These are phyloP conservation scores for Macropis europaea DNA, from an alignment of 2,888 invertebrate species.

Conservation along the genomic window DNA sequence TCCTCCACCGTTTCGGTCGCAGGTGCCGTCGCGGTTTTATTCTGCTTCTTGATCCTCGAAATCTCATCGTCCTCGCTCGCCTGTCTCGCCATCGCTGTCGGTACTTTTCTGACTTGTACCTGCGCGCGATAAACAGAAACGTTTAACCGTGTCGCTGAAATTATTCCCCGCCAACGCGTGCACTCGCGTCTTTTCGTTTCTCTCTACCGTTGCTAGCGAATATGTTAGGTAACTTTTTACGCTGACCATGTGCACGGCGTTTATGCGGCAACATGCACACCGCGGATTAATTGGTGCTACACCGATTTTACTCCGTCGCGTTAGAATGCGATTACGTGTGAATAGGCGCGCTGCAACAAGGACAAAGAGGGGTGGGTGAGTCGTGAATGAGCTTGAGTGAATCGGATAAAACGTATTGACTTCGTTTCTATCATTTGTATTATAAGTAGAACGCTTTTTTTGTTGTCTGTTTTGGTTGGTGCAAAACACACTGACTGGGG, in stretches of 20 bases:
- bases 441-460: constrained; percentile 27
- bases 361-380: constrained; percentile 38
- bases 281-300: constrained; percentile 13
- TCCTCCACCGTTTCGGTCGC: constrained; percentile 81
- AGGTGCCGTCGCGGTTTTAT: constrained; percentile 84
- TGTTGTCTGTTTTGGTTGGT: constrained; percentile 23
- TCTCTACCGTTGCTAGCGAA: constrained; percentile 6
- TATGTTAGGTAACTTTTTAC: neutral
- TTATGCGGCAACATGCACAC: constrained; percentile 6
- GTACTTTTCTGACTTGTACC: constrained; percentile 73
- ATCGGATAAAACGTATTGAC: constrained; percentile 15
- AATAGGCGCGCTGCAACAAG: constrained; percentile 12
- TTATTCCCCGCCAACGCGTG: neutral
- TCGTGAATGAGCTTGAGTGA: constrained; percentile 15
- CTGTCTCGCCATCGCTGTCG: constrained; percentile 86
- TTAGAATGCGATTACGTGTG: constrained; percentile 3
- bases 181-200: no score
- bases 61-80: constrained; percentile 95
- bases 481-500: constrained; percentile 45
- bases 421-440: constrained; percentile 44
- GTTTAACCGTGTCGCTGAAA: constrained; percentile 20
- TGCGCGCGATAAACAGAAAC: constrained; percentile 52
- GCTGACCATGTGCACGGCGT: neutral
- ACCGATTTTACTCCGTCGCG: neutral
- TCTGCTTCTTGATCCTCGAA: constrained; percentile 91